phyloP scores from a whole-genome alignment of 2,797 vertebrate species.

The Squalus acanthias region DNA sequence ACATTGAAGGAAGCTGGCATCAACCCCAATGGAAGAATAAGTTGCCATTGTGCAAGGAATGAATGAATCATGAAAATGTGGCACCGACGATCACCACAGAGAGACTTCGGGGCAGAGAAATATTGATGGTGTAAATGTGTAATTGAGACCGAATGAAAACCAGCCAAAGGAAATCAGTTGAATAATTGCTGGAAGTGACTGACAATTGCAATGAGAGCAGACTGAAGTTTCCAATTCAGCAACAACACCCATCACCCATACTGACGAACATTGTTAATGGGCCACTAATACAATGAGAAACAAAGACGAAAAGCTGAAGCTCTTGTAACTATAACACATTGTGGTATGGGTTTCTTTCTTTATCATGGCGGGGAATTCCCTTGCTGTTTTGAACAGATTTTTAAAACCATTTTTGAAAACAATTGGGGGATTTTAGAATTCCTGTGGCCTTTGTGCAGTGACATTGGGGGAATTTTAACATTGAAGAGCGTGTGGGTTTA shows the following conservation, averaged over 20 bases:
- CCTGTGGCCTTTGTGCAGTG: not conserved
- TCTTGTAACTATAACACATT: not conserved
- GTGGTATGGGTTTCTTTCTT: not conserved
- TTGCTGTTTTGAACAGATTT: not conserved
- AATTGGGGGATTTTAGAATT: not conserved
- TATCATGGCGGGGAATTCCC: not conserved
- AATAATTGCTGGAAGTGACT: slow-evolving; percentile 15
- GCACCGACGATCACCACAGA: not conserved
- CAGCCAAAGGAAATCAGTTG: not conserved
- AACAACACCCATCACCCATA: not conserved
- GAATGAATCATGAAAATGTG: not conserved
- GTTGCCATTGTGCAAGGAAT: too few relatives aligned
- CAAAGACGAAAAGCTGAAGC: not conserved
- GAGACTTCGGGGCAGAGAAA: not conserved
- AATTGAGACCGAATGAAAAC: not conserved
- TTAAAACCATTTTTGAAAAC: not conserved
- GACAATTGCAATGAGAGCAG: not conserved
- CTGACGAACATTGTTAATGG: not conserved
- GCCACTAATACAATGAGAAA: not conserved
- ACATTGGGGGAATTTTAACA: not conserved
- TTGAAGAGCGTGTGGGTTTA: not conserved
- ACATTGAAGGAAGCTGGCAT: not conserved
- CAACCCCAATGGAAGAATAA: not conserved
- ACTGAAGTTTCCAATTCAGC: not conserved
- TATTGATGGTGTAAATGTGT: not conserved